Conservation (phyloP, 2,888 invertebrate species). For the Melipona beecheii region DNA sequence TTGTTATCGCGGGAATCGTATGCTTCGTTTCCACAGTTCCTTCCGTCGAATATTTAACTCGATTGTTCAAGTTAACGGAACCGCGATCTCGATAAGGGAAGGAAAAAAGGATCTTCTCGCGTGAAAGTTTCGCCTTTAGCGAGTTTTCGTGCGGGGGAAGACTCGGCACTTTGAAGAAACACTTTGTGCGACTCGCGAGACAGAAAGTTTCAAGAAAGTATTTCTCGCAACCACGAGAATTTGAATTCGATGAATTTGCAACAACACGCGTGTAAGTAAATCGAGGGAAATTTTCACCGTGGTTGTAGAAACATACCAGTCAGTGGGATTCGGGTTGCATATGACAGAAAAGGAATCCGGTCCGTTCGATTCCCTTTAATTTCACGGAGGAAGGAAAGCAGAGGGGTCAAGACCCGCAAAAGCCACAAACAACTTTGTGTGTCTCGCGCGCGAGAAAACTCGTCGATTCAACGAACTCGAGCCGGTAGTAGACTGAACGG, state of each 20-base stretch:
- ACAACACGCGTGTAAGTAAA: no score
- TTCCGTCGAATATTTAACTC: not conserved
- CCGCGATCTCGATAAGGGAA: not conserved
- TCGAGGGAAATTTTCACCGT: no score
- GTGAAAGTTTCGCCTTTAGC: no score
- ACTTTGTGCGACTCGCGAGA: no score
- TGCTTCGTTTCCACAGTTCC: not conserved
- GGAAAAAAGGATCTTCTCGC: no score
- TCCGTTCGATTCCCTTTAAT: slow-evolving; percentile 16
- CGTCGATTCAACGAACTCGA: slow-evolving; percentile 5
- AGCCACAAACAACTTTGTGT: not conserved
- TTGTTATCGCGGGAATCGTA: not conserved
- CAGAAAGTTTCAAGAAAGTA: no score
- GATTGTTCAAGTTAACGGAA: not conserved
- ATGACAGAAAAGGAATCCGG: no score
- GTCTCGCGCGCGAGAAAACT: not conserved
- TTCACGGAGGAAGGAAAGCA: not conserved
- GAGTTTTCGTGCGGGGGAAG: no score
- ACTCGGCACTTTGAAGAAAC: no score
- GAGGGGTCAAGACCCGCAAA: slow-evolving; percentile 20
- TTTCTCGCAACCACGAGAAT: no score
- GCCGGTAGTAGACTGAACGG: not conserved
- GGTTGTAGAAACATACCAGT: no score
- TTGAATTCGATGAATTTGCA: no score
- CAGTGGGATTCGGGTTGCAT: not conserved